phyloP scores from a whole-genome alignment of 2,888 invertebrate genomes.

The Amiota mariae region DNA sequence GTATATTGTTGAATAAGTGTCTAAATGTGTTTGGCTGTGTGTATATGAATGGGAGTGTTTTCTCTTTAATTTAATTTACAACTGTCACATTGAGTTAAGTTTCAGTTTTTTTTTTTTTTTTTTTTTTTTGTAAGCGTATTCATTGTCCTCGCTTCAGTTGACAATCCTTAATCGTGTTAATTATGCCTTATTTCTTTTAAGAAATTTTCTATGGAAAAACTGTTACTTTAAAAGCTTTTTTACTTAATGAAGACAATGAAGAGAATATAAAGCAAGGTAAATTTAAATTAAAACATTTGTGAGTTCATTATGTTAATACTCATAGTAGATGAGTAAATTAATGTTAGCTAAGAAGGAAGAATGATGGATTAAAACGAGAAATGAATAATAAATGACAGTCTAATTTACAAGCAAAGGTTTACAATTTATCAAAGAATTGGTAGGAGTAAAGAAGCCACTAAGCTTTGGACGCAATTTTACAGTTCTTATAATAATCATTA shows the following conservation, averaged over 20 bases:
- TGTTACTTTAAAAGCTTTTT: neutral
- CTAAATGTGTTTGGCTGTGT: constrained; percentile 10
- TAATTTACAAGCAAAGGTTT: no score
- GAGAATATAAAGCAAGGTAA: neutral
- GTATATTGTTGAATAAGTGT: neutral
- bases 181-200: neutral
- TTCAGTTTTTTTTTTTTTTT: neutral
- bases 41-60: constrained; percentile 14
- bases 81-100: constrained; percentile 10
- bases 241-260: constrained; percentile 4
- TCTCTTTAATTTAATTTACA: constrained; percentile 23
- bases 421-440: no score
- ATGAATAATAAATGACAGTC: no score
- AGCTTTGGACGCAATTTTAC: no score
- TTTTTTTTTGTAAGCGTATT: neutral
- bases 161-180: constrained; percentile 12
- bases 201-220: no score
- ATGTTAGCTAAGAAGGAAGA: no score
- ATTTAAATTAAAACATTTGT: neutral
- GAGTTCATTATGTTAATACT: no score
- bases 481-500: no score
- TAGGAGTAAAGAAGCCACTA: no score
- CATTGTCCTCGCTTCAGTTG: neutral
- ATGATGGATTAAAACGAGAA: no score
- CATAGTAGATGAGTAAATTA: no score